These are phyloP conservation scores for Acropora tenuis DNA, from an alignment of 64 coral and sea anemone genomes.

Conservation along the genomic window DNA sequence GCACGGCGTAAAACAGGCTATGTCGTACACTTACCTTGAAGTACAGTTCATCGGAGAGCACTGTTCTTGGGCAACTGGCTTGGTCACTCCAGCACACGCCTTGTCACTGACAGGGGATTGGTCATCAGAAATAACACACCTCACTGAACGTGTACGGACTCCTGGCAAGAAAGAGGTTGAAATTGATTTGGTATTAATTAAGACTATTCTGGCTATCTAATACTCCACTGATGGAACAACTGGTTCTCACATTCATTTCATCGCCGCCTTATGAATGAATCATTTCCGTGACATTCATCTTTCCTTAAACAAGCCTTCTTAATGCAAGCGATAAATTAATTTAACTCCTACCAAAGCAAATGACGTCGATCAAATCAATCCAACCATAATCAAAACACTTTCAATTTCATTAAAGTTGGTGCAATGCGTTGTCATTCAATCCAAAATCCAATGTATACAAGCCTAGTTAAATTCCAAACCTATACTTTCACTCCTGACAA, in stretches of 20 bases:
- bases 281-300: no score
- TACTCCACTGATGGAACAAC: neutral
- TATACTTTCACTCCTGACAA: no score
- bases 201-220: neutral
- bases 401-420: no score
- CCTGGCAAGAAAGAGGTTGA: neutral
- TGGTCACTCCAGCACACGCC: neutral
- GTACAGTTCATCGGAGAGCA: neutral
- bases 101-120: neutral
- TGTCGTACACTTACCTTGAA: neutral
- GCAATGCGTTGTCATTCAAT: no score
- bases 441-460: no score
- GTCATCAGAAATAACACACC: constrained; percentile 1
- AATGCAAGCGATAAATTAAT: no score
- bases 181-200: neutral
- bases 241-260: neutral
- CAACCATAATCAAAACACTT: no score
- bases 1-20: neutral
- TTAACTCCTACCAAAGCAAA: no score
- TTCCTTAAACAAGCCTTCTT: no score
- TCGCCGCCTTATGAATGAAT: no score
- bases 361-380: no score
- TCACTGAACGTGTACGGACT: neutral
- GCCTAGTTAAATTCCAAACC: no score
- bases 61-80: neutral